phyloP scores from a whole-genome alignment of 2,797 vertebrate species.

The Sebastes melanostomus region DNA sequence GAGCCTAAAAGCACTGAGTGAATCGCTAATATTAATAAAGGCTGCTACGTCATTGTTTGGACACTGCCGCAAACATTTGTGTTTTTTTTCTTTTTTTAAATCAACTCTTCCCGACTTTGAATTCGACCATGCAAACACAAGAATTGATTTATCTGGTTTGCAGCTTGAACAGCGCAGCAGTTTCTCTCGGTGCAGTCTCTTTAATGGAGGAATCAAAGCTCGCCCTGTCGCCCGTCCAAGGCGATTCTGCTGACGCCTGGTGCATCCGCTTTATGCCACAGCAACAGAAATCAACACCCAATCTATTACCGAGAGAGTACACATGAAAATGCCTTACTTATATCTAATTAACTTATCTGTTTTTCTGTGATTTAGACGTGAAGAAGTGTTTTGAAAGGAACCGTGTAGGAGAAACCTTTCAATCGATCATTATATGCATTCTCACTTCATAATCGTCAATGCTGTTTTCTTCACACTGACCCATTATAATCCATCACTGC shows the following conservation, averaged over 20 bases:
- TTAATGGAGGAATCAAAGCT: slow-evolving; percentile 62
- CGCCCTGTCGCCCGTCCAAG: slow-evolving; percentile 14
- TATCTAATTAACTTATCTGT: background rate
- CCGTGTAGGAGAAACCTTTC: background rate
- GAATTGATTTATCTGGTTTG: slow-evolving; percentile 49
- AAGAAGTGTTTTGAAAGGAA: background rate
- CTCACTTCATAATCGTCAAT: background rate
- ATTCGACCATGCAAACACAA: slow-evolving; percentile 28
- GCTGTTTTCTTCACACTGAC: background rate
- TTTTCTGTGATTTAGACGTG: background rate
- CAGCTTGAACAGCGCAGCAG: slow-evolving; percentile 62
- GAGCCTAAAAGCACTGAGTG: background rate
- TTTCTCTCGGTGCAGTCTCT: slow-evolving; percentile 51
- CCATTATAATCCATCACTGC: slow-evolving; percentile 40
- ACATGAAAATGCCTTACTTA: slow-evolving; percentile 16
- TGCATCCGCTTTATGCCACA: slow-evolving; percentile 37
- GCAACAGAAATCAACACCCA: slow-evolving; percentile 38
- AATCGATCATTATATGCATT: background rate
- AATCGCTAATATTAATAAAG: background rate
- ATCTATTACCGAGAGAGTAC: slow-evolving; percentile 1
- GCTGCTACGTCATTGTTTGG: background rate
- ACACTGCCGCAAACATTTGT: background rate
- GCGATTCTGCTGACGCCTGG: slow-evolving; percentile 59
- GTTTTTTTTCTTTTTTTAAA: background rate
- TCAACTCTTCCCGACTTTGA: slow-evolving; percentile 5